A percentile compares a stretch with the other conserved stretches of the same genome.
These are phyloP conservation scores for Caloenas nicobarica DNA, from an alignment of 2,113 vertebrate genomes.

Conservation along the genomic window DNA sequence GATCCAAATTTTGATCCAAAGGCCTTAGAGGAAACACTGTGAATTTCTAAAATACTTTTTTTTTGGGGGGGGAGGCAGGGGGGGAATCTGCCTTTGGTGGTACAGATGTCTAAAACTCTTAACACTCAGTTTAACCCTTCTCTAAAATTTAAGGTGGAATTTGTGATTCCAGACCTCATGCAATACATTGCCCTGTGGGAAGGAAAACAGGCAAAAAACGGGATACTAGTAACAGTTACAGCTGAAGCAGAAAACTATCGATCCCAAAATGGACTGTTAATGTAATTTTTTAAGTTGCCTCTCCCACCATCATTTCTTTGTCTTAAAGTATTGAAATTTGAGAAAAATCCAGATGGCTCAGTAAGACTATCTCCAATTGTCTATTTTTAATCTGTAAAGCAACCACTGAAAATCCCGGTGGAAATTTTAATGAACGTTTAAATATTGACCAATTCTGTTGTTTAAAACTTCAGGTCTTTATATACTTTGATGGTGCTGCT, in stretches of 20 bases:
- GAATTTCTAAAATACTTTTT: neutral
- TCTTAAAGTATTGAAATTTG: neutral
- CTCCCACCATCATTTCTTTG: neutral
- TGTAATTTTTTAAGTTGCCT: neutral
- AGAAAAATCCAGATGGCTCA: neutral
- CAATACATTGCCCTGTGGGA: neutral
- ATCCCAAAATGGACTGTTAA: neutral
- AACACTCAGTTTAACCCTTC: neutral
- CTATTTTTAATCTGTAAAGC: neutral
- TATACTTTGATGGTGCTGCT: neutral
- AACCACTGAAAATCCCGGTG: neutral
- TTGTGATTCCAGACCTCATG: neutral
- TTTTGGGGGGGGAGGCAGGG: neutral
- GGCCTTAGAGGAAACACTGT: neutral
- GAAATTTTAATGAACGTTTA: neutral
- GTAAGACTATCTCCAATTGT: neutral
- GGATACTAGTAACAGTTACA: neutral
- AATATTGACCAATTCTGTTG: neutral
- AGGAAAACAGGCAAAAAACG: neutral
- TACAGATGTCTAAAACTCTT: neutral
- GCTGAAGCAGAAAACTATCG: neutral
- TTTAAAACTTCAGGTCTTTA: neutral
- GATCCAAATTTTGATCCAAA: constrained; percentile 2
- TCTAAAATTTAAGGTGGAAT: neutral
- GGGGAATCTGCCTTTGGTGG: neutral